phyloP scores from a whole-genome alignment of 1,140 invertebrate species.

The Plectrocnemia conspersa region DNA sequence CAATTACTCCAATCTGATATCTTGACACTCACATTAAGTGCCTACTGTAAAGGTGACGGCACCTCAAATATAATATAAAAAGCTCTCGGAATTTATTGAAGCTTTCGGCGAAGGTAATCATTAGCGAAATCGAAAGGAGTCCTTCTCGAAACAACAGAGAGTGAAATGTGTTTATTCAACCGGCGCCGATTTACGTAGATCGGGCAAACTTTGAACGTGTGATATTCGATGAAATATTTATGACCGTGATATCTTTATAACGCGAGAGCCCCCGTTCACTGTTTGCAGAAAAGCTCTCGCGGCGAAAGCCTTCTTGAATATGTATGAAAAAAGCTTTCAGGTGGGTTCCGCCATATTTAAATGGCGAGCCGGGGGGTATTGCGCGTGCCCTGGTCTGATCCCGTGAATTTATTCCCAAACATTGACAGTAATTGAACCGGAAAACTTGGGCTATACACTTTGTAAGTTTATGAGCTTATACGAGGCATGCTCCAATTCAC shows the following conservation, averaged over 20 bases:
- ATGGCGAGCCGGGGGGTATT: conserved; percentile 6
- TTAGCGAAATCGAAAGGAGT: not conserved
- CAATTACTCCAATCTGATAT: not conserved
- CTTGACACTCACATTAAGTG: not conserved
- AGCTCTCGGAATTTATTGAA: not conserved
- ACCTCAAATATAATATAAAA: conserved; percentile 9
- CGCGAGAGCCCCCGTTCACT: conserved; percentile 1
- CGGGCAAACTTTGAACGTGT: conserved; percentile 9
- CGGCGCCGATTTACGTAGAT: no score
- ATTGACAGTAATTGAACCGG: no score
- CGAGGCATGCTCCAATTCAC: no score
- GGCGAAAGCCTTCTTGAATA: conserved; percentile 22
- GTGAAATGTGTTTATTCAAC: no score
- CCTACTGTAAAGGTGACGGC: no score
- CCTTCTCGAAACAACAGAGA: no score
- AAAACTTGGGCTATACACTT: no score
- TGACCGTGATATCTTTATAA: conserved; percentile 2
- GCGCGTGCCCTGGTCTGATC: no score
- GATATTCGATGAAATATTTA: conserved; percentile 22
- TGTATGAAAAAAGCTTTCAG: conserved; percentile 28
- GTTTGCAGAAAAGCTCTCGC: conserved; percentile 25
- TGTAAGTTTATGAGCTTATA: no score
- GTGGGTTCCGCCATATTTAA: conserved; percentile 23
- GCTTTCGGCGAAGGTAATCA: not conserved
- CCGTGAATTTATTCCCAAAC: no score